Percentiles rank a stretch among this genome's conserved stretches.
These are phyloP conservation scores for Buteo buteo DNA, from an alignment of 2,113 vertebrate genomes.

Conservation along the genomic window DNA sequence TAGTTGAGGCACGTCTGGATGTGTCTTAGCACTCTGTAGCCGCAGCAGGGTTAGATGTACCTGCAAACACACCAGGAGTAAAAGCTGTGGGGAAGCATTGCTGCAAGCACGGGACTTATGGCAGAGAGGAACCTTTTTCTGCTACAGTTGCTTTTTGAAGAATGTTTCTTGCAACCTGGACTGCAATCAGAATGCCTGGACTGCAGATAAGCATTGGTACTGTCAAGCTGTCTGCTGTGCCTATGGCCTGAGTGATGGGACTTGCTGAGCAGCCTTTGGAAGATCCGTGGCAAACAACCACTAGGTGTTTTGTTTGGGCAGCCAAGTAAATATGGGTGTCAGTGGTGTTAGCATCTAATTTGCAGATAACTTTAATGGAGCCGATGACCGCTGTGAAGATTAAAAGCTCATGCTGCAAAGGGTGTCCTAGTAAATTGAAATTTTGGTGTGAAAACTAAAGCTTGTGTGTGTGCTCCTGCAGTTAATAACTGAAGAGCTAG, in stretches of 20 bases:
- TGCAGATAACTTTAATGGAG: not conserved
- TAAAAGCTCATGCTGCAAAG: not conserved
- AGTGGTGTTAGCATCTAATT: not conserved
- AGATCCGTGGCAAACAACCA: not conserved
- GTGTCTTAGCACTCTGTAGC: not conserved
- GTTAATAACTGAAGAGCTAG: not conserved
- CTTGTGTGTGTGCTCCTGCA: not conserved
- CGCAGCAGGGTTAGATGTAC: not conserved
- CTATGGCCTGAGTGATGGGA: not conserved
- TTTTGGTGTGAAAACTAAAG: not conserved
- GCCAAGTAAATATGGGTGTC: not conserved
- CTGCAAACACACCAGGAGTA: not conserved
- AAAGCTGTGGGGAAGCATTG: not conserved
- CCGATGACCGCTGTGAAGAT: slow-evolving; percentile 8
- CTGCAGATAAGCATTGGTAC: not conserved
- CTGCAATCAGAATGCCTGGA: not conserved
- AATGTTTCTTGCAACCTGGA: not conserved
- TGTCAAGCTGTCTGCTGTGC: not conserved
- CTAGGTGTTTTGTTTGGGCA: not conserved
- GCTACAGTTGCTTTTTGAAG: not conserved
- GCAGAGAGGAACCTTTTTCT: not conserved
- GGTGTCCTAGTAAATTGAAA: not conserved
- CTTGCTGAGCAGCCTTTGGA: not conserved
- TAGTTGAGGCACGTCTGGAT: not conserved
- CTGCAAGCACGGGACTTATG: not conserved